A percentile compares a stretch with the other conserved stretches of the same genome.
phyloP scores from a whole-genome alignment of 2,888 invertebrate species.

The Xanthia togata region DNA sequence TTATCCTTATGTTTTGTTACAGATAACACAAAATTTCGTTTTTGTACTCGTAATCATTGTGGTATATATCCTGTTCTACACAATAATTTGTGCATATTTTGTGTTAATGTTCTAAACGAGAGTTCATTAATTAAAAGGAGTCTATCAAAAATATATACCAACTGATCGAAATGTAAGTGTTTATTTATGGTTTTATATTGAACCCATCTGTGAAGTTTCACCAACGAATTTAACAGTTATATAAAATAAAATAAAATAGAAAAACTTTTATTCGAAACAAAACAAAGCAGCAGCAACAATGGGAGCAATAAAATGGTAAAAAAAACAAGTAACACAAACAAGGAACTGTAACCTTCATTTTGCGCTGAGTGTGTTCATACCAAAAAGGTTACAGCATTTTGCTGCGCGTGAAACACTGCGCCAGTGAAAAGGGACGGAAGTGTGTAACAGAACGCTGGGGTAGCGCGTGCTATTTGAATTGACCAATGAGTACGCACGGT shows the following conservation, averaged over 20 bases:
- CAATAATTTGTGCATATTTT: slow-evolving; percentile 27
- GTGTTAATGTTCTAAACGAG: slow-evolving; percentile 40
- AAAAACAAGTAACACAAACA: too few relatives aligned
- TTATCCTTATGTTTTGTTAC: background rate
- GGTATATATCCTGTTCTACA: background rate
- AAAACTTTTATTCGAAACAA: background rate
- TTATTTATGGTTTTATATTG: background rate
- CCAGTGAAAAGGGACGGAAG: background rate
- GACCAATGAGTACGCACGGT: too few relatives aligned
- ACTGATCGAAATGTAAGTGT: slow-evolving; percentile 34
- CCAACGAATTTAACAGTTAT: background rate
- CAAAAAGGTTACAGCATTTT: background rate
- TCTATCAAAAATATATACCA: slow-evolving; percentile 29
- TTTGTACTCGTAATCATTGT: slow-evolving; percentile 7
- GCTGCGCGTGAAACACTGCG: background rate
- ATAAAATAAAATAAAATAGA: background rate
- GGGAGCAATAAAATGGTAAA: too few relatives aligned
- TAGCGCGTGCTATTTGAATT: too few relatives aligned
- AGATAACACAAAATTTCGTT: slow-evolving; percentile 11
- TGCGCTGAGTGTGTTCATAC: too few relatives aligned
- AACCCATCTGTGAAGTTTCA: background rate
- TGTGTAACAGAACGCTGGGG: too few relatives aligned
- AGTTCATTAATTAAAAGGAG: slow-evolving; percentile 3
- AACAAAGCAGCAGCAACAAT: background rate
- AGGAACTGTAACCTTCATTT: too few relatives aligned